Evolutionary conservation across 1,140 invertebrate genomes (phyloP), one percentile per base, ranked within the genome.

Genomic region (Drosophila funebris): DNA sequence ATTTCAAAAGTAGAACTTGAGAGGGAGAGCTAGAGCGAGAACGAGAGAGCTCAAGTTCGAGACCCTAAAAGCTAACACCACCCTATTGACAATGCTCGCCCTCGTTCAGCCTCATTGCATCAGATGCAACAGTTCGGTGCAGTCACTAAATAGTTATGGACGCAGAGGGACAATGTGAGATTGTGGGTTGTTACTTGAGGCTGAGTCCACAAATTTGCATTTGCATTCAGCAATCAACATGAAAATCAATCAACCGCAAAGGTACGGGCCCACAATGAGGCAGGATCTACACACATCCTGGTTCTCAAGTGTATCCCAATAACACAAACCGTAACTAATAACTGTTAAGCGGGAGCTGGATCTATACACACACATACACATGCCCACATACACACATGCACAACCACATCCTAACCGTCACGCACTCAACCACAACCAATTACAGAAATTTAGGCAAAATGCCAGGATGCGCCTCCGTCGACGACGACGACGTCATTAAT

Each of bases 171-270:
- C 1, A 20, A 6, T 33, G 11, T 18, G 43, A 5, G n/a, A 3
- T 7, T 13, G 16, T 16, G 18, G 0, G 14, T 50, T 31, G 8
- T 50, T 33, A 44, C 24, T 31, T 53, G 20, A 31, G 24, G 29
- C 64, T 27, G 14, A 60, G 54, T 73, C 13, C 56, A 72, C 60
- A 76, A 64, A 84, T 83, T 72, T 79, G 72, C 68, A 84, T 84
- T 84, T 84, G 73, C 80, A 79, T 83, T 58, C 62, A 61, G 68
- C 81, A 84, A 84, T 84, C 81, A 84, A 84, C 77, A 85, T 77
- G 58, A 63, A 87, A 87, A 82, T 87, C 78, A 87, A 87, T 87
- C 82, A 87, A 85, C 82, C 82, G 68, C 82, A 87, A 87, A 72
- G 27, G 13, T 53, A 57, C n/a, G 52, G 31, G 22, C 48, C 13